These are phyloP conservation scores for Geococcyx californianus DNA, from an alignment of 2,113 vertebrate genomes.

Conservation along the genomic window DNA sequence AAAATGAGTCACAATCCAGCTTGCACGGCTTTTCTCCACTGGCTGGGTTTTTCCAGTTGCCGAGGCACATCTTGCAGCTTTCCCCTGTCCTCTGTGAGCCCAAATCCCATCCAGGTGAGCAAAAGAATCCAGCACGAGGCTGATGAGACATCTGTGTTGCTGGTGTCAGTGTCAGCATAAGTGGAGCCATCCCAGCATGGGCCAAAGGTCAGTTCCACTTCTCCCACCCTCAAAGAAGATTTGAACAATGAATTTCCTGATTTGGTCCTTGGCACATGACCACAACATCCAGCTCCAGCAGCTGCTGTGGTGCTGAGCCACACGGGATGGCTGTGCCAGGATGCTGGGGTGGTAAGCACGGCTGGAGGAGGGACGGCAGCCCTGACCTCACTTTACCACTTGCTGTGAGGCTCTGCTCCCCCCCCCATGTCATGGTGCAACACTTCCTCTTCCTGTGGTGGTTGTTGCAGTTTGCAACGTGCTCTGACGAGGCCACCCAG, in stretches of 20 bases:
- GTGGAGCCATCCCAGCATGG: background rate
- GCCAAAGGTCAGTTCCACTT: background rate
- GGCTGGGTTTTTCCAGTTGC: background rate
- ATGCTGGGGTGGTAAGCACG: background rate
- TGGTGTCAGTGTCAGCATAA: background rate
- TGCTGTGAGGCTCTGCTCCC: fast-evolving
- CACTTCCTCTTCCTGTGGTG: background rate
- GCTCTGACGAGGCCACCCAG: fast-evolving
- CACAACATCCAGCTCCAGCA: background rate
- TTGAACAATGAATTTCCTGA: background rate
- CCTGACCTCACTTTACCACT: background rate
- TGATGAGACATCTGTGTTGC: background rate
- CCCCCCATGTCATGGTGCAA: background rate
- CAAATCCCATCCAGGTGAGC: background rate
- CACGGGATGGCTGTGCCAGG: fast-evolving
- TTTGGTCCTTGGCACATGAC: background rate
- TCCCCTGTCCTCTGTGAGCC: background rate
- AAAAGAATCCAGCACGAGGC: background rate
- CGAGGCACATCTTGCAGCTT: background rate
- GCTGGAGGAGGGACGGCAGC: fast-evolving
- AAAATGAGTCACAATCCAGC: background rate
- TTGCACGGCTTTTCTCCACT: background rate
- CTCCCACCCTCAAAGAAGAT: background rate
- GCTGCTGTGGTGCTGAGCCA: fast-evolving
- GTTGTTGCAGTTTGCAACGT: background rate